Conservation (phyloP, 1,140 invertebrate genomes). For the Bombus breviceps region DNA sequence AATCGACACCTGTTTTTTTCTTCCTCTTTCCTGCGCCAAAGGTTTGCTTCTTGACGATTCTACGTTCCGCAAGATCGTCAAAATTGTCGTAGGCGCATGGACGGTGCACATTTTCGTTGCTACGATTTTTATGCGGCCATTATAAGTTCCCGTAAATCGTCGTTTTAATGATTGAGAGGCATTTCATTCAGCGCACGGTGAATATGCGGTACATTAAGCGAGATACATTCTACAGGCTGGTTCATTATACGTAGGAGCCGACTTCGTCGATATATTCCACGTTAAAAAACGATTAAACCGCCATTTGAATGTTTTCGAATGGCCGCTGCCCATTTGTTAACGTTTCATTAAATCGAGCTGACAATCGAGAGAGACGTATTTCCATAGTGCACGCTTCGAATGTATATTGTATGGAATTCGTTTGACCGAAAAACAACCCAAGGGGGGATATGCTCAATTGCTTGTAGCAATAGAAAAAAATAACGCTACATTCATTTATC, state of each 20-base stretch:
- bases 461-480: background rate
- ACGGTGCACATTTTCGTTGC: background rate
- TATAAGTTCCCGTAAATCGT: background rate
- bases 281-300: slow-evolving; percentile 4
- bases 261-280: too few relatives aligned
- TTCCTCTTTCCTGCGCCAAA: fast-evolving
- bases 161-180: background rate
- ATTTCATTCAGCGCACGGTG: background rate
- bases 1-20: background rate
- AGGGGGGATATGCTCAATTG: background rate
- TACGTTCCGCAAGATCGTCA: background rate
- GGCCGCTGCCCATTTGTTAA: background rate
- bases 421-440: background rate
- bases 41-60: too few relatives aligned
- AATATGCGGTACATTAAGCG: background rate
- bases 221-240: background rate
- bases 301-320: background rate
- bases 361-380: background rate
- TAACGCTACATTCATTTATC: background rate
- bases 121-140: background rate
- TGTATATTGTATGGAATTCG: background rate
- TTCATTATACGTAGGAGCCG: background rate
- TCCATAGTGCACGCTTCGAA: background rate
- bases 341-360: background rate
- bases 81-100: background rate